Conservation (phyloP, 2,797 vertebrate genomes). For the Aythya fuligula region DNA sequence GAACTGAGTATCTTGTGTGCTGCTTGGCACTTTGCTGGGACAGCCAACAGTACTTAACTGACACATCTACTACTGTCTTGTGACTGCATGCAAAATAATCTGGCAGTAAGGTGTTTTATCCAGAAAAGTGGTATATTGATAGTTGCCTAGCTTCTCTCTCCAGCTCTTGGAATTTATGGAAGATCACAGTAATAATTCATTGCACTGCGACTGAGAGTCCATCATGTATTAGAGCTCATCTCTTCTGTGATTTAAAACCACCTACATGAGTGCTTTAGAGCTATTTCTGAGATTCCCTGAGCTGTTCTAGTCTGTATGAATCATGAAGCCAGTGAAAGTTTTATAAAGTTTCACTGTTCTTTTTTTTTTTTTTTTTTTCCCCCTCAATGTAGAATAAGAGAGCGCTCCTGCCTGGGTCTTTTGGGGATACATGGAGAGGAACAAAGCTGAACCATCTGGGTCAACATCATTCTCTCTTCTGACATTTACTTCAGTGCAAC, state of each 20-base stretch:
- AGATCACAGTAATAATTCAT: slow-evolving; percentile 21
- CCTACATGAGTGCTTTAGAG: neutral
- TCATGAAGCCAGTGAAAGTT: slow-evolving; percentile 9
- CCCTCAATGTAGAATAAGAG: neutral
- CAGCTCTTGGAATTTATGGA: neutral
- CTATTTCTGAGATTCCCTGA: slow-evolving; percentile 14
- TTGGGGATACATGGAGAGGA: neutral
- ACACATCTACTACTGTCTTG: neutral
- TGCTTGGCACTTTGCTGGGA: neutral
- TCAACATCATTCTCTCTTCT: neutral
- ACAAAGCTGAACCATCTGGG: neutral
- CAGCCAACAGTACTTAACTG: neutral
- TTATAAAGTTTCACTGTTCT: neutral
- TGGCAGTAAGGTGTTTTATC: neutral
- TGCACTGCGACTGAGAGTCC: neutral
- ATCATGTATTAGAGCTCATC: neutral
- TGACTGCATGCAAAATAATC: neutral
- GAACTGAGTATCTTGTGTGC: fast-evolving
- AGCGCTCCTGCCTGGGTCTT: neutral
- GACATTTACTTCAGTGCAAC: neutral
- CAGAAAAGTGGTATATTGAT: neutral
- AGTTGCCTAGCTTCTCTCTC: neutral
- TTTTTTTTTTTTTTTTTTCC: neutral
- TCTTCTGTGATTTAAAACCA: slow-evolving; percentile 58
- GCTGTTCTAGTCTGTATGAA: neutral